These are phyloP conservation scores for Siniperca knerii DNA, from an alignment of 2,113 vertebrate genomes.

Conservation along the genomic window DNA sequence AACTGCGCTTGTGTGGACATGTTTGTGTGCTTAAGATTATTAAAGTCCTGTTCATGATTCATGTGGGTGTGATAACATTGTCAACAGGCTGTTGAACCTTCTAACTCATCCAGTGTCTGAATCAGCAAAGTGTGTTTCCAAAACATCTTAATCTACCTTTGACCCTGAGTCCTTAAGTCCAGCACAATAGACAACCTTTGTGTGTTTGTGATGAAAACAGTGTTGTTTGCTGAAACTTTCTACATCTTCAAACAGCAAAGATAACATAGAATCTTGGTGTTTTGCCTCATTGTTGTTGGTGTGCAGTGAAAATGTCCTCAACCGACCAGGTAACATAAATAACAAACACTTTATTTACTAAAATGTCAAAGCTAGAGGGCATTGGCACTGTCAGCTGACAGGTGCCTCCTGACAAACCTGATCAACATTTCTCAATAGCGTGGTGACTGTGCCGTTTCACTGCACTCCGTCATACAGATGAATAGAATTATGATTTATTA, in stretches of 20 bases:
- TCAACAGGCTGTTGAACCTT: conserved; percentile 11
- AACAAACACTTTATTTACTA: neutral
- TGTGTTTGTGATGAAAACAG: neutral
- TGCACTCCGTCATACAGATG: neutral
- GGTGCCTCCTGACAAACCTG: conserved; percentile 5
- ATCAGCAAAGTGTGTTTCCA: conserved; percentile 60
- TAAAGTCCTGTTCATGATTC: neutral
- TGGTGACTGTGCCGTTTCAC: neutral
- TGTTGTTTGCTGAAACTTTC: neutral
- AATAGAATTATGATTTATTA: conserved; percentile 15
- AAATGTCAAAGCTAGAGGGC: neutral
- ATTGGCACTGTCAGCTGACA: neutral
- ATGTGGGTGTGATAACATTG: conserved; percentile 18
- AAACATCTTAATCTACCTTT: conserved; percentile 55
- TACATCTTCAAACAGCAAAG: neutral
- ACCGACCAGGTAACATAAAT: neutral
- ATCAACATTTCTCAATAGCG: neutral
- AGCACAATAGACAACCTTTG: conserved; percentile 2
- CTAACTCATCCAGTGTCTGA: conserved; percentile 11
- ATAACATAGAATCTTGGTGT: neutral
- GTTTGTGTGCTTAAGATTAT: conserved; percentile 28
- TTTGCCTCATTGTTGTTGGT: neutral
- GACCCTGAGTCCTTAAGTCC: neutral
- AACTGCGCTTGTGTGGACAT: neutral
- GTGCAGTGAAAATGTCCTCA: neutral